Base-by-base conservation (phyloP, 2,797 vertebrate genomes). In the Aratinga solstitialis region DNA sequence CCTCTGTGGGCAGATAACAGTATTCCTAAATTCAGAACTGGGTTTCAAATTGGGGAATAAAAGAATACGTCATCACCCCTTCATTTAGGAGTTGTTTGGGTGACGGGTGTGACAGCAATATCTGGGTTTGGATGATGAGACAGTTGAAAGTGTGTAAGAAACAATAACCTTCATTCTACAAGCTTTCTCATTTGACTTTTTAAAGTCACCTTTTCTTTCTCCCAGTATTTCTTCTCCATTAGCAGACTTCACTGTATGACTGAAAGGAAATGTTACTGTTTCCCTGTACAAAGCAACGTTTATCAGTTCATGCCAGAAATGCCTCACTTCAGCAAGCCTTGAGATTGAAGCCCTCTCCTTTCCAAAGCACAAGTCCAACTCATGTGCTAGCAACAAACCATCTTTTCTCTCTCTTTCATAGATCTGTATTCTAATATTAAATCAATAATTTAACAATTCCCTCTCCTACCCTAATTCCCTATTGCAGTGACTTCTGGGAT, bases 321-420 rank as follows among this genome's bases (percentile, higher is more conserved):
- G 45, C 12, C 8, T 81, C 22, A 17, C 68, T 80, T 68, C 43
- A 72, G n/a, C 42, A 38, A 54, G 16, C 17, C 23, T 76, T 21
- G 53, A 56, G 50, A 13, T 10, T 48, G 51, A 83, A 80, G 10
- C 11, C 27, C 15, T 89, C 10, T 90, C 36, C 17, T 88, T 62
- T 65, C 34, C 16, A 77, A 96, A 83, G 42, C 22, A 50, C 1
- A 2, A 2, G 1, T 23, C 45, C 26, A 75, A 7, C 10, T 74
- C 20, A 4, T 0, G 0, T n/a, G 9, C 7, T 34, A 56, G 15
- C 29, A 85, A 42, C 17, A 76, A 73, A 71, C 42, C 0, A 1
- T 19, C 2, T 43, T 69, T 68, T 58, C 3, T 30, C 36, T 59
- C 15, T 40, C 36, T 86, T 45, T 51, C 23, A 7, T 2, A 18